A percentile compares a stretch with the other conserved stretches of the same genome.
phyloP scores from a whole-genome alignment of 2,888 invertebrate genomes.

The Callyntrura sp. region DNA sequence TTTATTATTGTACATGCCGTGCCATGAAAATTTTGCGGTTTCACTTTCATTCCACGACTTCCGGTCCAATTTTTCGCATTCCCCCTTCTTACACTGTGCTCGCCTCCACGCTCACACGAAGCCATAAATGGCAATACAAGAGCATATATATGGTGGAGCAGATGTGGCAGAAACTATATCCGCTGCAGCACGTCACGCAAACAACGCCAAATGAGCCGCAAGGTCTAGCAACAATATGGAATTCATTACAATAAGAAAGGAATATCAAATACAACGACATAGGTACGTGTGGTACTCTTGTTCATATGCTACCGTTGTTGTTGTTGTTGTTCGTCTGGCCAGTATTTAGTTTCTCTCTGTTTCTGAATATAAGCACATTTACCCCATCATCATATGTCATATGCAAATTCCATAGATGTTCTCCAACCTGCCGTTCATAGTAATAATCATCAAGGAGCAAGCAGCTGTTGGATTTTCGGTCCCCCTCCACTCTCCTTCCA shows the following conservation, averaged over 20 bases:
- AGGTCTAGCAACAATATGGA: slow-evolving; percentile 19
- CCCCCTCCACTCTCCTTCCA: neutral
- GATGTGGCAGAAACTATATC: slow-evolving; percentile 14
- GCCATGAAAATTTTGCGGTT: slow-evolving; percentile 11
- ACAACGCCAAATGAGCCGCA: slow-evolving; percentile 29
- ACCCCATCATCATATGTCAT: no score
- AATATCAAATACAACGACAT: neutral
- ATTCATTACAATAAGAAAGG: slow-evolving; percentile 5
- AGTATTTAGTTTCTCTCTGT: neutral
- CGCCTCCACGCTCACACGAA: neutral
- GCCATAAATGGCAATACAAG: neutral
- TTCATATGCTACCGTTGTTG: neutral
- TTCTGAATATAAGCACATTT: no score
- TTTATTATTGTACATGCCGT: neutral
- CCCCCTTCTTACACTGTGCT: neutral
- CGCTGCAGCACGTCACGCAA: neutral
- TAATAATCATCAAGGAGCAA: neutral
- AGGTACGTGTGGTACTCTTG: neutral
- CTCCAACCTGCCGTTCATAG: neutral
- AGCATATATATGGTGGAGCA: slow-evolving; percentile 1
- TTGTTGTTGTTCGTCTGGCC: neutral
- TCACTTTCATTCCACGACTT: neutral
- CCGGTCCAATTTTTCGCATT: slow-evolving; percentile 1
- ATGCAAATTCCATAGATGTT: no score
- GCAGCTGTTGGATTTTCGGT: neutral